Base-by-base conservation (phyloP, 2,888 invertebrate species). In the Himalopsyche japonica region DNA sequence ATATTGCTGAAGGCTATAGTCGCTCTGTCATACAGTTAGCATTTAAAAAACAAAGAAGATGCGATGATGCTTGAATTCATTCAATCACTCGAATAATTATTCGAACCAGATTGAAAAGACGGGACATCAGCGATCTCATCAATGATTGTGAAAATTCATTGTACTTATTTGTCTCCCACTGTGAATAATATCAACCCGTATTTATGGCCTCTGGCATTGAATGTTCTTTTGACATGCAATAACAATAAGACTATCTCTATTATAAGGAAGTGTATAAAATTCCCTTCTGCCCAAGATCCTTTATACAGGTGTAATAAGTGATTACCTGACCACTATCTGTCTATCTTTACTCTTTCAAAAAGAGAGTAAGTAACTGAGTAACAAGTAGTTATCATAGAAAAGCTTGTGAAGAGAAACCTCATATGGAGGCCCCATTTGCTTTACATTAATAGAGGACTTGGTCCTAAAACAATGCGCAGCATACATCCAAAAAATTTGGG, bases 1-100 rank as follows among this genome's bases (percentile, higher is more conserved):
- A 93, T 95, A 49, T 91, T 98, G 80, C 94, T 97, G n/a, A 97
- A 97, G 91, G 95, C 96, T 0, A 95, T 97, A 79, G 96, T 97
- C 37, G 97, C 97, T 0, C 93, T 98, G 88, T 96, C 97, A 0
- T 96, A 97, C 89, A 96, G 97, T 90, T 95, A 95, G 87, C 95
- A 97, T 88, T 93, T 98, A 85, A 93, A 94, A 81, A 92, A 94
- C 27, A 94, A 95, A 84, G 95, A 95, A 88, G 96, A 96, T 87
- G 94, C 95, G 82, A 92, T 94, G 32, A 94, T 96, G 92, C 93
- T 97, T 12, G 96, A 97, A 91, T 98, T 97, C 89, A 95, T 96
- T 97, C 88, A 95, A 96, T 80, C 93, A 94, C 12, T 76, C 43
- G 3, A 49, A 76, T 2, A 93, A 93, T 88, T 82, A 87, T 34